phyloP scores from a whole-genome alignment of 1,140 invertebrate genomes.

The Drosophila trapezifrons region DNA sequence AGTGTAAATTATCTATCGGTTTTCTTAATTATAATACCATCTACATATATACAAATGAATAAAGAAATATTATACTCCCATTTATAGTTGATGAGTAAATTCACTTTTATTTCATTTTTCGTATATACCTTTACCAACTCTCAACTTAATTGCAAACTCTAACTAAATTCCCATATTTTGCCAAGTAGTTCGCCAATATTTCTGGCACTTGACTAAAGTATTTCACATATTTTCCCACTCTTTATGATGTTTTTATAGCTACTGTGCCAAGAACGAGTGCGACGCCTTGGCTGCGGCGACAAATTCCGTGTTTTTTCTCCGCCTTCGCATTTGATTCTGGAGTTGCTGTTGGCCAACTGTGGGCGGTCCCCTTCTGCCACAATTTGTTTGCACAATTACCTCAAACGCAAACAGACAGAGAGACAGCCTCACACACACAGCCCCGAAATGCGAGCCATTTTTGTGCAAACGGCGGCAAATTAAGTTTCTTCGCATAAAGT shows the following conservation, averaged over 20 bases:
- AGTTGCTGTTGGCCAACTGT: constrained; percentile 21
- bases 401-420: constrained; percentile 50
- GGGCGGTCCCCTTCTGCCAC: constrained; percentile 18
- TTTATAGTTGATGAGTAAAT: too few species aligned
- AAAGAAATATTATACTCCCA: too few species aligned
- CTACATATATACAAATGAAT: too few species aligned
- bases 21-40: too few species aligned
- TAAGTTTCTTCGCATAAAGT: constrained; percentile 75
- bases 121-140: not conserved
- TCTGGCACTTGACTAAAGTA: constrained; percentile 24
- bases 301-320: constrained; percentile 27
- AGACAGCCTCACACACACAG: constrained; percentile 20
- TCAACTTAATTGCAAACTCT: constrained; percentile 9
- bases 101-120: too few species aligned
- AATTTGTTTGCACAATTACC: constrained; percentile 72
- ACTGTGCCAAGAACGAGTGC: constrained; percentile 49
- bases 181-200: constrained; percentile 22
- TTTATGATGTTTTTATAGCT: constrained; percentile 44
- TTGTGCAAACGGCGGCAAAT: constrained; percentile 75
- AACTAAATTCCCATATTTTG: not conserved
- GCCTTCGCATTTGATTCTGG: constrained; percentile 32
- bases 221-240: constrained; percentile 34
- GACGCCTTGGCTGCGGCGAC: constrained; percentile 39
- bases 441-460: constrained; percentile 44
- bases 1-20: too few species aligned